Base-by-base conservation (phyloP, 2,113 vertebrate genomes). In the Melanocharis versteri region DNA sequence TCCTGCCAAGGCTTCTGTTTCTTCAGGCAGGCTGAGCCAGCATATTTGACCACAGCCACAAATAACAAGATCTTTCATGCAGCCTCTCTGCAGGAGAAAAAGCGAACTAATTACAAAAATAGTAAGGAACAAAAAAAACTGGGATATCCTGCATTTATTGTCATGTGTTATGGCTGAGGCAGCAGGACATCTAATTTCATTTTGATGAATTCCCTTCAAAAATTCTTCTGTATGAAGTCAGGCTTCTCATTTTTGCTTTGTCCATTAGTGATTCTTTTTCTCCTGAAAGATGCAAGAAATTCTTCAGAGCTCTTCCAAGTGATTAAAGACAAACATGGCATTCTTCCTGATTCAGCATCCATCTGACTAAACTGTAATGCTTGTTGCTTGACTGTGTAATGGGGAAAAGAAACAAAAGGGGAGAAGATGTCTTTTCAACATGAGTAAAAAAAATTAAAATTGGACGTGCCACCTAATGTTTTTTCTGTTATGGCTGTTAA, bases 21-120 rank as follows among this genome's bases (percentile, higher is more conserved):
- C 80, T 85, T 64, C 72, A 91, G 35, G 61, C 89, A 81, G 68
- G 80, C 93, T 96, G 94, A 95, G 62, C 58, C 50, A 89, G 95
- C 76, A 78, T 75, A 78, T 96, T 93, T 95, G 88, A 93, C 62
- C 70, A 68, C 71, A 90, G 62, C 87, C 33, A 87, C 66, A 90
- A 89, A 87, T 88, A 96, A 94, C 87, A 95, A 83, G 79, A 93
- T 53, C 87, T 93, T 93, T 96, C 91, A 92, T 40, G 48, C 44
- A 93, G 89, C 37, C 33, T 93, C 95, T 75, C 91, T 70, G 79
- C 45, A 79, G 64, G 80, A 80, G 30, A 76, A 85, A 75, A 92
- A 89, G 53, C 45, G 45, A 90, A 88, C 45, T 96, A 87, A 91
- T 89, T 83, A 65, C 83, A 92, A 85, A 89, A 92, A 65, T 22